These are phyloP conservation scores for Andrena fulva DNA, from an alignment of 2,888 invertebrate genomes.

Conservation along the genomic window DNA sequence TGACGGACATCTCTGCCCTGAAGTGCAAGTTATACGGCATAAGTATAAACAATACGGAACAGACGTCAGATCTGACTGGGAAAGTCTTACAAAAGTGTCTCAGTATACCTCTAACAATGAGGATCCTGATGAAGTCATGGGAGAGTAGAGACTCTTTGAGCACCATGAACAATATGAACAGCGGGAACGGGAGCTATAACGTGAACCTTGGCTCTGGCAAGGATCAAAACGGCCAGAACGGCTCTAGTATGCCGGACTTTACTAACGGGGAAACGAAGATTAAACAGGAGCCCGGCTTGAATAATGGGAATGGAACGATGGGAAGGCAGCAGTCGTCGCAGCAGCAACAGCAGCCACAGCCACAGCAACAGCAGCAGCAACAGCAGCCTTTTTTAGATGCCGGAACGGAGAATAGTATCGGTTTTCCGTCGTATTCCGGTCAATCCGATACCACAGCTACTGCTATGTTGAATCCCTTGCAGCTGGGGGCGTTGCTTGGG, in stretches of 20 bases:
- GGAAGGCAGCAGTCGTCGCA: conserved; percentile 72
- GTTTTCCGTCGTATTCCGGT: conserved; percentile 85
- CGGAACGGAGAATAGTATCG: conserved; percentile 85
- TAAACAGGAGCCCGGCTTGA: conserved; percentile 82
- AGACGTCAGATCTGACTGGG: conserved; percentile 86
- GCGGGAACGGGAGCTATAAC: conserved; percentile 87
- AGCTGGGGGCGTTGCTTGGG: conserved; percentile 80
- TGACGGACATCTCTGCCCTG: conserved; percentile 92
- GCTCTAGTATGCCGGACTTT: conserved; percentile 81
- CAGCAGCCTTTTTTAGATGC: conserved; percentile 85
- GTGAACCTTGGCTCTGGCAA: conserved; percentile 89
- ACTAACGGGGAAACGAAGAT: conserved; percentile 82
- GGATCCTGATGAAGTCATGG: conserved; percentile 94
- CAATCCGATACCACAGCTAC: conserved; percentile 82
- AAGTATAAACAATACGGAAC: conserved; percentile 83
- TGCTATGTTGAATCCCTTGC: conserved; percentile 82
- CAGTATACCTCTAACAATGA: conserved; percentile 96
- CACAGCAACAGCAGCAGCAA: conserved; percentile 60
- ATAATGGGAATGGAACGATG: conserved; percentile 78
- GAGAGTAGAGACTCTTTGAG: conserved; percentile 88
- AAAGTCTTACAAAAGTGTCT: conserved; percentile 94
- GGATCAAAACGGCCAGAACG: conserved; percentile 80
- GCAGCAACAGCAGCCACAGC: conserved; percentile 67
- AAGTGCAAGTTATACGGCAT: conserved; percentile 91
- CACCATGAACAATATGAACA: conserved; percentile 85